These are phyloP conservation scores for Sebastes itinus DNA, from an alignment of 2,797 vertebrate species.

Conservation along the genomic window DNA sequence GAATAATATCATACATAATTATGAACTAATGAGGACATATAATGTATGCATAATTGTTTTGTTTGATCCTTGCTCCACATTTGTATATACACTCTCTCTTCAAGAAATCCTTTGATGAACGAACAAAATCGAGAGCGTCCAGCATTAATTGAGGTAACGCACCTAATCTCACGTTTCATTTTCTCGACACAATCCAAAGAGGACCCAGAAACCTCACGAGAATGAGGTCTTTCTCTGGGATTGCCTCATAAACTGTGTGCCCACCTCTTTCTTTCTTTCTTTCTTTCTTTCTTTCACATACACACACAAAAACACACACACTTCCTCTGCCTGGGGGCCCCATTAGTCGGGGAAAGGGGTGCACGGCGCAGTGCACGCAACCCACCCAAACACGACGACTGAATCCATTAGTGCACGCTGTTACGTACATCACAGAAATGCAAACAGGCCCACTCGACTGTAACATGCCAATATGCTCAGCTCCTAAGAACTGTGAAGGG, in stretches of 20 bases:
- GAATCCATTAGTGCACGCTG: conserved; percentile 87
- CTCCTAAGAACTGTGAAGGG: conserved; percentile 57
- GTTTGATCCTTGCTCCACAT: conserved; percentile 46
- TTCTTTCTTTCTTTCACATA: not conserved
- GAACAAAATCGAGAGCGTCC: conserved; percentile 5
- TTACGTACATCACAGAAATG: conserved; percentile 82
- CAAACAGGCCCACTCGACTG: conserved; percentile 82
- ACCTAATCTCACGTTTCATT: conserved; percentile 10
- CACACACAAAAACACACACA: conserved; percentile 27
- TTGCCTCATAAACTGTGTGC: conserved; percentile 38
- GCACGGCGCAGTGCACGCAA: conserved; percentile 71
- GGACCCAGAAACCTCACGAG: not conserved
- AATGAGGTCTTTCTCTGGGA: conserved; percentile 25
- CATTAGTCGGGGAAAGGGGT: conserved; percentile 87
- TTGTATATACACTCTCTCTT: conserved; percentile 13
- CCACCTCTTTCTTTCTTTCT: conserved; percentile 10
- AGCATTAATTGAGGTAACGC: conserved; percentile 20
- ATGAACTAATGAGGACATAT: conserved; percentile 42
- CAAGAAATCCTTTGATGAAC: conserved; percentile 39
- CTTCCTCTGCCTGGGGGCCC: conserved; percentile 73
- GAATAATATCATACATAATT: conserved; percentile 43
- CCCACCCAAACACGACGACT: conserved; percentile 79
- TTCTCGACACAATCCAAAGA: conserved; percentile 19
- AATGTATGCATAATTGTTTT: conserved; percentile 34
- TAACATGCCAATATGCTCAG: conserved; percentile 87